These are phyloP conservation scores for Boleophthalmus pectinirostris DNA, from an alignment of 2,113 vertebrate genomes.

Conservation along the genomic window DNA sequence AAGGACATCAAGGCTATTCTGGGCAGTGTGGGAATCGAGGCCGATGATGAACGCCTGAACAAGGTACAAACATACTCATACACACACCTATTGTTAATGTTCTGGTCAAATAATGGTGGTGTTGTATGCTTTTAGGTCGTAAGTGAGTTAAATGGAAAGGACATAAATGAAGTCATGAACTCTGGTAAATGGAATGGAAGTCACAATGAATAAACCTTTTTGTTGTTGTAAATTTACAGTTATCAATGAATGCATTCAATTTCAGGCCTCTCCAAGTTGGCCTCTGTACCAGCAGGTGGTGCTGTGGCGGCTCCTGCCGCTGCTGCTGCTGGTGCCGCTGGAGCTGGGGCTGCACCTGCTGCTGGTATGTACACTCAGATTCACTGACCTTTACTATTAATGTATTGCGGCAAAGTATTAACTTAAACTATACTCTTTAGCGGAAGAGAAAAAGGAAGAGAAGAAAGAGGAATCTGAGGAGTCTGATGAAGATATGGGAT, in stretches of 20 bases:
- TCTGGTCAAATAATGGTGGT: neutral
- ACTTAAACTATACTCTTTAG: slow-evolving; percentile 48
- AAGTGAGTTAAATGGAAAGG: slow-evolving; percentile 80
- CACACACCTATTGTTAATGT: neutral
- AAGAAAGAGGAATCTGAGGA: slow-evolving; percentile 84
- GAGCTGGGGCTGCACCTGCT: slow-evolving; percentile 76
- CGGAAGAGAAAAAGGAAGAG: slow-evolving; percentile 86
- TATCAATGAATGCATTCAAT: neutral
- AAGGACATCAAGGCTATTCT: slow-evolving; percentile 83
- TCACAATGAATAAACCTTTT: neutral
- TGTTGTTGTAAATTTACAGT: neutral
- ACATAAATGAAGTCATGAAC: slow-evolving; percentile 71
- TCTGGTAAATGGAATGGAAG: slow-evolving; percentile 56
- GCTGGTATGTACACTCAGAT: slow-evolving; percentile 62
- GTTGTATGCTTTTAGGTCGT: slow-evolving; percentile 74
- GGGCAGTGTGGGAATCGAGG: slow-evolving; percentile 83
- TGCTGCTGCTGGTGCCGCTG: slow-evolving; percentile 54
- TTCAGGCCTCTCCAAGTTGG: slow-evolving; percentile 78
- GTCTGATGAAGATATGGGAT: slow-evolving; percentile 85
- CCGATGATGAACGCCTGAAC: slow-evolving; percentile 79
- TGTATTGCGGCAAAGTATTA: neutral
- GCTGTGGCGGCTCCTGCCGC: slow-evolving; percentile 72
- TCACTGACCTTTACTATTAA: too few relatives aligned
- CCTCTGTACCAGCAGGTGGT: slow-evolving; percentile 83
- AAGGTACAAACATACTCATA: slow-evolving; percentile 61